Evolutionary conservation across 2,797 vertebrate genomes (phyloP).

Genomic region (Capromys pilorides): DNA sequence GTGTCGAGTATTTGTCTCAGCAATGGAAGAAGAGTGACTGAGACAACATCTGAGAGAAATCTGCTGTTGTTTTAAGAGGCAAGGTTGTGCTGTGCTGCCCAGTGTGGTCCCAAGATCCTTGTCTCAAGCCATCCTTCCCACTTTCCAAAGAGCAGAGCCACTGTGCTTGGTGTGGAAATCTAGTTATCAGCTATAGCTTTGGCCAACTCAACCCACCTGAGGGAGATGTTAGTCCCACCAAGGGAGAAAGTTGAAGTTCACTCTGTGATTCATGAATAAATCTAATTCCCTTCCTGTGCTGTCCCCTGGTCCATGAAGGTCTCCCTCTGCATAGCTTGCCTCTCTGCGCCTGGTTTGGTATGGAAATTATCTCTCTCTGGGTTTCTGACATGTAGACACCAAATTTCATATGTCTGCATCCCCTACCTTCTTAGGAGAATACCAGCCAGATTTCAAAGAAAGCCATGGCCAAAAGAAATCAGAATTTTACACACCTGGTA

Average conservation of each 20-base stretch:
- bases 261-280: not conserved
- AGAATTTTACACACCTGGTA: not conserved
- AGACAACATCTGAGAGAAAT: not conserved
- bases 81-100: not conserved
- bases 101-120: not conserved
- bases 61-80: not conserved
- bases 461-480: not conserved
- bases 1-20: too few species aligned
- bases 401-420: not conserved
- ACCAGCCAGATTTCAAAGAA: not conserved
- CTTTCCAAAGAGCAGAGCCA: too few species aligned
- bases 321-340: not conserved
- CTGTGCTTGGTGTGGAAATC: not conserved
- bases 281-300: rapidly evolving
- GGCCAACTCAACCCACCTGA: not conserved
- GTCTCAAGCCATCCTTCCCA: not conserved
- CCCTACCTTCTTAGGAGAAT: not conserved
- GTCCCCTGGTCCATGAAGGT: rapidly evolving
- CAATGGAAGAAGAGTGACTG: too few species aligned
- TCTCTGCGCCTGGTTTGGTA: not conserved
- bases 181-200: not conserved
- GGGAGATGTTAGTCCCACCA: not conserved
- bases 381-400: not conserved
- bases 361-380: not conserved
- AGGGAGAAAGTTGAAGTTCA: not conserved